phyloP scores from a whole-genome alignment of 2,113 vertebrate genomes.

The Poecilia latipinna region DNA sequence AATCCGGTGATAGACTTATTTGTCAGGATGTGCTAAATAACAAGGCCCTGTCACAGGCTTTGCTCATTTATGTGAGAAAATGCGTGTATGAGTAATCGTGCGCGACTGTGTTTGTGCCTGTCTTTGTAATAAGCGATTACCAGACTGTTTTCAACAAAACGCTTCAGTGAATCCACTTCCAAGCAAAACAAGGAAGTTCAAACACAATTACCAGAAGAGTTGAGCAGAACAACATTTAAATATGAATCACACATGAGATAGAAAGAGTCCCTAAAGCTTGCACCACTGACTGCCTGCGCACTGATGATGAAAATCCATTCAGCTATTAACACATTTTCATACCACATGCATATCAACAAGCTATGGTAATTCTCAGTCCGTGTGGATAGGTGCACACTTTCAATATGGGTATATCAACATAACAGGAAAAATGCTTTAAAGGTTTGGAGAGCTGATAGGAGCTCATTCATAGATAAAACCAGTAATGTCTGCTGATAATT shows the following conservation, averaged over 20 bases:
- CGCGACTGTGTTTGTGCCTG: conserved; percentile 4
- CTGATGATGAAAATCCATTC: conserved; percentile 15
- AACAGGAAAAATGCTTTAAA: conserved; percentile 31
- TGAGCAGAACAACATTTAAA: conserved; percentile 69
- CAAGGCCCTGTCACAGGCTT: conserved; percentile 36
- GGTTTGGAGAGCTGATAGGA: conserved; percentile 23
- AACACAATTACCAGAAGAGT: conserved; percentile 70
- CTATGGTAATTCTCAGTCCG: conserved; percentile 24
- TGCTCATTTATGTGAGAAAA: conserved; percentile 52
- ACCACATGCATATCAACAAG: conserved; percentile 9
- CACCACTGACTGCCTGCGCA: conserved; percentile 21
- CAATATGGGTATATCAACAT: conserved; percentile 32
- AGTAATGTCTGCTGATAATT: conserved; percentile 62
- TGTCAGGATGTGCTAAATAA: conserved; percentile 47
- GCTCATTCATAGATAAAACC: conserved; percentile 53
- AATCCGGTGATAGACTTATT: conserved; percentile 19
- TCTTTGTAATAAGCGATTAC: conserved; percentile 69
- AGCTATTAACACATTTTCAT: conserved; percentile 34
- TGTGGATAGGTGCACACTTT: conserved; percentile 13
- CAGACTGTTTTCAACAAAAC: conserved; percentile 65
- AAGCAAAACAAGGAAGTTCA: conserved; percentile 68
- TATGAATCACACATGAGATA: conserved; percentile 65
- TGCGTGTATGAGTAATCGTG: conserved; percentile 28
- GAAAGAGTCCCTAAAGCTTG: conserved; percentile 43
- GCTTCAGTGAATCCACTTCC: conserved; percentile 68